Conservation (phyloP, 2,113 vertebrate species). For the Hypocryptadius cinnamomeus region DNA sequence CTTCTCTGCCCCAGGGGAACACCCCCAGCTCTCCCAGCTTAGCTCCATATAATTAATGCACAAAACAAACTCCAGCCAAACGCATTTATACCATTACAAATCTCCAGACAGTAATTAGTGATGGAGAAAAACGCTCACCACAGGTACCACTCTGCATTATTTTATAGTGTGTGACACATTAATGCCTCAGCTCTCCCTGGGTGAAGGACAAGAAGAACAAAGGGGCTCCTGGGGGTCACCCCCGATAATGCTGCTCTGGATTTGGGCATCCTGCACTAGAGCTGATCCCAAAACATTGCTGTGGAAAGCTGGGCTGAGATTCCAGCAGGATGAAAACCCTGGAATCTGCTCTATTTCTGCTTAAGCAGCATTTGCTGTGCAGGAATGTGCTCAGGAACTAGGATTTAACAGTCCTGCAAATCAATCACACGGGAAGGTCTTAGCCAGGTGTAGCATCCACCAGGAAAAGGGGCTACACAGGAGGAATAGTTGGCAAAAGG, state of each 20-base stretch:
- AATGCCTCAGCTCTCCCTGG: neutral
- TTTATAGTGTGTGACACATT: neutral
- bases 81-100: neutral
- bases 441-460: neutral
- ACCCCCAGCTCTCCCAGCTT: neutral
- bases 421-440: neutral
- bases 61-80: neutral
- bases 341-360: neutral
- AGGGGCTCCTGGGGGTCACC: neutral
- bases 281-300: neutral
- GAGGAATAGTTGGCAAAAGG: neutral
- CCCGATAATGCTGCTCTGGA: neutral
- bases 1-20: accelerated
- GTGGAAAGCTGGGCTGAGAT: neutral
- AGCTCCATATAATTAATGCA: neutral
- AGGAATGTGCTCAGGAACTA: neutral
- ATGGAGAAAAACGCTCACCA: neutral
- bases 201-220: neutral
- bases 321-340: neutral
- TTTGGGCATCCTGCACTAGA: neutral
- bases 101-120: neutral
- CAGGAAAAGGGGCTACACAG: neutral
- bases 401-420: neutral
- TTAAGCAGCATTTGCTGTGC: neutral
- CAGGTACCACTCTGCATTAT: neutral